Base-by-base conservation (phyloP, 2,797 vertebrate genomes). In the Microcaecilia unicolor region DNA sequence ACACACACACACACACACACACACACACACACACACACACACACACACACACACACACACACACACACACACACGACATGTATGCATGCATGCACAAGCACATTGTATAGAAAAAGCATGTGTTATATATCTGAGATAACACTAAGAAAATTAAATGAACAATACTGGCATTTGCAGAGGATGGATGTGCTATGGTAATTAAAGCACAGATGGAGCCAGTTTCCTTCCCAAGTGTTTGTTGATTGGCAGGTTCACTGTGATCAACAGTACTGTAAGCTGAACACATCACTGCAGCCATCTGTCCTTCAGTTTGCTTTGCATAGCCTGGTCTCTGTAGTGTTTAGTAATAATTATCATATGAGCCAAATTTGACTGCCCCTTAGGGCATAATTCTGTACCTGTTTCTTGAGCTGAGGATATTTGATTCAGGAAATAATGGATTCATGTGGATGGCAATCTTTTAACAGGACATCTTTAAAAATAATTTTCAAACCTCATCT, bases 141-240 rank as follows among this genome's bases (percentile, higher is more conserved):
- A 14, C 36, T 43, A 19, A 2, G 22, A 45, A 67, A 53, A 48
- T 54, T 35, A 67, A 53, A 48, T 54, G 35, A 61, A 48, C 30
- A 60, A 31, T 27, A 19, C 14, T 55, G 64, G 43, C 43, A 66
- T 42, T 36, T 67, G 40, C 31, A 44, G 37, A 60, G 40, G 33
- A 37, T 63, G 32, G 24, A 25, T 72, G 65, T 64, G 27, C 53
- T 64, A 1, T 39, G 54, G 31, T 62, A 64, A 64, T 66, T 75
- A 61, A 70, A 76, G 65, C 44, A 44, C 41, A 71, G 61, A 58
- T 70, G 42, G 56, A 60, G 27, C 50, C 58, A 30, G 23, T 63
- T 52, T 55, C 40, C 64, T 37, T 45, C 55, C 50, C 47, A 65
- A 57, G 15, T 56, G 30, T 42, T 33, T 28, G 46, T 52, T 77